Percentiles rank a stretch among this genome's conserved stretches.
Evolutionary conservation across 1,140 invertebrate genomes (phyloP).

Genomic region (Paralvinella palmiformis): DNA sequence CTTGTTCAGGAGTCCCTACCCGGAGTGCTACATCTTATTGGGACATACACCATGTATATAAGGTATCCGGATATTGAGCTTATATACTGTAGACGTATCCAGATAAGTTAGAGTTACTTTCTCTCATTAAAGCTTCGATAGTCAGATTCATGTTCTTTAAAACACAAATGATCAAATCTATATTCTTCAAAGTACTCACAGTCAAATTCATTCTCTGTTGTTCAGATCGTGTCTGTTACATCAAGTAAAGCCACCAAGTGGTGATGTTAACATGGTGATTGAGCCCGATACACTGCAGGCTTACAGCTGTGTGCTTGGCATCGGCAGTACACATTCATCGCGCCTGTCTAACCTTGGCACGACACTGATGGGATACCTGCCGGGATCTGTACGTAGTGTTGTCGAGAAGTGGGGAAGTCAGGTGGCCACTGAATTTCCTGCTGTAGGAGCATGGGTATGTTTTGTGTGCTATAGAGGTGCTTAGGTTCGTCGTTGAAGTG

Average conservation of each 20-base stretch:
- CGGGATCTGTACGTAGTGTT: conserved; percentile 55
- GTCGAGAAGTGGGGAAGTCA: conserved; percentile 63
- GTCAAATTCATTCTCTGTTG: too few relatives aligned
- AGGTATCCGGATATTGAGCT: conserved; percentile 40
- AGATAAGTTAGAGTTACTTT: too few relatives aligned
- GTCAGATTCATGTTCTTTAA: too few relatives aligned
- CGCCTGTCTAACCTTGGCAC: conserved; percentile 53
- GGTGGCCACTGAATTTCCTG: conserved; percentile 53
- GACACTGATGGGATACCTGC: conserved; percentile 57
- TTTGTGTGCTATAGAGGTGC: neutral
- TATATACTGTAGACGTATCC: too few relatives aligned
- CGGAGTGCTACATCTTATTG: conserved; percentile 58
- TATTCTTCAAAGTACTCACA: too few relatives aligned
- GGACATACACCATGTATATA: conserved; percentile 54
- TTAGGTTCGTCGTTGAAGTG: neutral
- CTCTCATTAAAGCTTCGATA: too few relatives aligned
- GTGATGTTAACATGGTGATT: conserved; percentile 25
- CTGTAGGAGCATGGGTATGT: conserved; percentile 48
- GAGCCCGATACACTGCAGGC: conserved; percentile 41
- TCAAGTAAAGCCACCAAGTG: conserved; percentile 43
- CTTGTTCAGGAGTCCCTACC: conserved; percentile 58
- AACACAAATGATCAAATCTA: too few relatives aligned
- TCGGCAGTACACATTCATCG: conserved; percentile 56
- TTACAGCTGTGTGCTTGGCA: conserved; percentile 55
- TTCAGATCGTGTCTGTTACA: conserved; percentile 52